Conservation (phyloP, 2,113 vertebrate genomes). For the Tachycineta bicolor region DNA sequence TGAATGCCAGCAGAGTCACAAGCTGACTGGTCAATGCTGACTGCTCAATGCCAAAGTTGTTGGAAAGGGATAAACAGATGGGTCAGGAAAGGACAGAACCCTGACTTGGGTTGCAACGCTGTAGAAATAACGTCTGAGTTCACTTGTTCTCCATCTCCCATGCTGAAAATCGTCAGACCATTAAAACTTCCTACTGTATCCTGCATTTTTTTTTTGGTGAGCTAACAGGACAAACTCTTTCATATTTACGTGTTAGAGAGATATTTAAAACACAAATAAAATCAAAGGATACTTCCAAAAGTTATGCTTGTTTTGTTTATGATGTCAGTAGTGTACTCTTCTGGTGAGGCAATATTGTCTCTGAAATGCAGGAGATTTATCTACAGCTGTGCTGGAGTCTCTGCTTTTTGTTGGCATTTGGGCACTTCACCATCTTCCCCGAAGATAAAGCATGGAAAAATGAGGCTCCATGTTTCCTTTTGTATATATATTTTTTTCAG, state of each 20-base stretch:
- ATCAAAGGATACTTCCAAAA: background rate
- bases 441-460: background rate
- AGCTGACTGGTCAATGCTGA: background rate
- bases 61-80: background rate
- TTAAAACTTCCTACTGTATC: background rate
- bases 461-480: background rate
- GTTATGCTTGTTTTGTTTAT: background rate
- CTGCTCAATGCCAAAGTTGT: background rate
- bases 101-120: background rate
- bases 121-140: background rate
- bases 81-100: background rate
- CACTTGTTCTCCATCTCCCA: background rate
- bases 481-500: background rate
- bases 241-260: background rate
- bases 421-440: background rate
- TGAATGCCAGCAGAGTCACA: background rate
- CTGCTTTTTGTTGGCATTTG: slow-evolving; percentile 1
- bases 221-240: background rate
- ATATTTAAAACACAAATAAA: background rate
- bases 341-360: background rate
- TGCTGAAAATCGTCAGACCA: background rate
- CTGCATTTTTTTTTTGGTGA: background rate
- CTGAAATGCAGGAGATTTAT: background rate
- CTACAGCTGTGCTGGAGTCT: background rate
- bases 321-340: background rate